Evolutionary conservation across 2,888 invertebrate species (phyloP).

Genomic region (Panopea generosa): DNA sequence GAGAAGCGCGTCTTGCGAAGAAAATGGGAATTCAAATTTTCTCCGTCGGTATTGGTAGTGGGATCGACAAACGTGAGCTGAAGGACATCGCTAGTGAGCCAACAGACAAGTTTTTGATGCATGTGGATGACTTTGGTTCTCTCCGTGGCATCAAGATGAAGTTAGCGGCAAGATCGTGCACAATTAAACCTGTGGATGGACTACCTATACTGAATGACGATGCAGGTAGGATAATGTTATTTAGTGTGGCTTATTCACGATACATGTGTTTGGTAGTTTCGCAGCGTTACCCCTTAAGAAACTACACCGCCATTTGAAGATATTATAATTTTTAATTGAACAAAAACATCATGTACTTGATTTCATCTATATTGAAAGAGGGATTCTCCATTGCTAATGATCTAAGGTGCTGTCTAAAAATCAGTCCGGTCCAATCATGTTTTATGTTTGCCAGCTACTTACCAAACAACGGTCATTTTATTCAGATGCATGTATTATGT

Average conservation of each 20-base stretch:
- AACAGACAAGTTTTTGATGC: conserved; percentile 69
- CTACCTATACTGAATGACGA: conserved; percentile 35
- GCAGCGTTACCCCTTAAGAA: no score
- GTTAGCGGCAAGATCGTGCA: conserved; percentile 76
- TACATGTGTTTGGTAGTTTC: no score
- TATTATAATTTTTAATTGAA: no score
- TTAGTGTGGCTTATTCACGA: conserved; percentile 5
- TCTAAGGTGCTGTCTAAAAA: no score
- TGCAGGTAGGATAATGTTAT: conserved; percentile 39
- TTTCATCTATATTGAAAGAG: no score
- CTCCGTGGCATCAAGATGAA: conserved; percentile 73
- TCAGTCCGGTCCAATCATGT: no score
- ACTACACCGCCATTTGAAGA: no score
- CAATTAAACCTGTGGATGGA: conserved; percentile 45
- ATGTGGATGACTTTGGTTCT: conserved; percentile 72
- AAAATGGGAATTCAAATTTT: conserved; percentile 75
- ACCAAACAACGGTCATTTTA: no score
- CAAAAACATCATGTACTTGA: no score
- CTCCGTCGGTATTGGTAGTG: conserved; percentile 77
- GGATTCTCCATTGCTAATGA: no score
- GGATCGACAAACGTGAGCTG: conserved; percentile 72
- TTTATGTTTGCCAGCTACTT: no score
- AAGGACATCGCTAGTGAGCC: conserved; percentile 73
- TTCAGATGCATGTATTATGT: no score
- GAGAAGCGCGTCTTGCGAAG: conserved; percentile 69